A percentile compares a stretch with the other conserved stretches of the same genome.
These are phyloP conservation scores for Scaptomyza montana DNA, from an alignment of 1,140 invertebrate genomes.

Conservation along the genomic window DNA sequence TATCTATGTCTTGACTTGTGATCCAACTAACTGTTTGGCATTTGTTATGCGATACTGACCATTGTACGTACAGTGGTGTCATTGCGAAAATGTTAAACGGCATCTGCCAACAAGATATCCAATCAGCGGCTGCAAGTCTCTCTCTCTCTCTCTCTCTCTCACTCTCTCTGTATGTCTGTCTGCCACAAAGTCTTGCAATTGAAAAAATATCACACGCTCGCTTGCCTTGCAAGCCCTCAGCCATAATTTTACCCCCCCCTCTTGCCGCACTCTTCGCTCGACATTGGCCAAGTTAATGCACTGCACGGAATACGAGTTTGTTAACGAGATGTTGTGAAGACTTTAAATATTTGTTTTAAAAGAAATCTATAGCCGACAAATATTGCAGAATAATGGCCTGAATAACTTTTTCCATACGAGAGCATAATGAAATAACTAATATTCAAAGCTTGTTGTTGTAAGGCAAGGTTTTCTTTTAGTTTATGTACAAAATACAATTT, in stretches of 20 bases:
- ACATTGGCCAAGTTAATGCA: neutral
- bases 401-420: too few relatives aligned
- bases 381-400: too few relatives aligned
- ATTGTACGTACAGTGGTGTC: conserved; percentile 39
- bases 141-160: too few relatives aligned
- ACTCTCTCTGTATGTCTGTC: neutral
- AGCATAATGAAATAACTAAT: too few relatives aligned
- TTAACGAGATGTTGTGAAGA: too few relatives aligned
- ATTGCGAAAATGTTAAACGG: conserved; percentile 40
- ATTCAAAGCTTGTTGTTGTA: too few relatives aligned
- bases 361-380: too few relatives aligned
- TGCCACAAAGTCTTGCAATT: neutral
- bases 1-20: conserved; percentile 32
- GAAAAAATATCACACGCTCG: conserved; percentile 43
- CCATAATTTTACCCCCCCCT: neutral
- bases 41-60: conserved; percentile 37
- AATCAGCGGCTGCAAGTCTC: conserved; percentile 38
- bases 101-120: conserved; percentile 62
- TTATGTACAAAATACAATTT: too few relatives aligned
- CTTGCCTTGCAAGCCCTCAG: conserved; percentile 25
- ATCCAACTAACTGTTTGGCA: conserved; percentile 24
- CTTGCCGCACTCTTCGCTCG: neutral
- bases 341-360: too few relatives aligned
- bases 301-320: neutral
- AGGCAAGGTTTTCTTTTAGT: too few relatives aligned